These are phyloP conservation scores for Zaprionus camerounensis DNA, from an alignment of 1,140 invertebrate species.

Conservation along the genomic window DNA sequence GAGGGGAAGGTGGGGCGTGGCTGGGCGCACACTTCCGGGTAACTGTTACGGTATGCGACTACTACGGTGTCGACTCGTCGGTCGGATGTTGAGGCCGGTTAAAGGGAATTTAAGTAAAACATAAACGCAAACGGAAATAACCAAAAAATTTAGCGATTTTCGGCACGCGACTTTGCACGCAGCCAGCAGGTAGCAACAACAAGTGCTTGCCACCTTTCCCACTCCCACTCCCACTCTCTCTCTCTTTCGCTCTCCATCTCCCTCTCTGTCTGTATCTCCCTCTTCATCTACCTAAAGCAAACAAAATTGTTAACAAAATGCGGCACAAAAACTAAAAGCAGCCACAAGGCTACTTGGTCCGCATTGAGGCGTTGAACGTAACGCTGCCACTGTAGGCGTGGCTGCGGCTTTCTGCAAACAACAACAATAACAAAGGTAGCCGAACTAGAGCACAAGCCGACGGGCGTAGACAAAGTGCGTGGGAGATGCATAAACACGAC, in stretches of 20 bases:
- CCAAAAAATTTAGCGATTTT: conserved; percentile 70
- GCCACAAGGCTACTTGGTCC: conserved; percentile 20
- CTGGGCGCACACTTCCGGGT: conserved; percentile 29
- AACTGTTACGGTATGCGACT: conserved; percentile 10
- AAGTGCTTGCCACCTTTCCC: background rate
- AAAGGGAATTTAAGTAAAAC: conserved; percentile 81
- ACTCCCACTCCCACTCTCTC: background rate
- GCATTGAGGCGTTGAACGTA: conserved; percentile 1
- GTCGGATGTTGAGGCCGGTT: conserved; percentile 76
- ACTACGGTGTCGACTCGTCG: conserved; percentile 21
- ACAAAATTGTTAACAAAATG: conserved; percentile 39
- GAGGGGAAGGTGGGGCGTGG: background rate
- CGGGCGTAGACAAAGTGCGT: conserved; percentile 28
- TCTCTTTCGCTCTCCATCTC: background rate
- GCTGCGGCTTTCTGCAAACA: conserved; percentile 5
- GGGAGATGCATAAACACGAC: conserved; percentile 9
- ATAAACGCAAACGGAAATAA: conserved; percentile 81
- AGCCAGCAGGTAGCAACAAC: conserved; percentile 43
- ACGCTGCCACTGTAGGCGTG: conserved; percentile 13
- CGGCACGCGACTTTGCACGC: conserved; percentile 70
- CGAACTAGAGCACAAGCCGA: conserved; percentile 6
- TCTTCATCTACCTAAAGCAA: conserved; percentile 17
- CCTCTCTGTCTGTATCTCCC: background rate
- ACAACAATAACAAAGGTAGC: conserved; percentile 5
- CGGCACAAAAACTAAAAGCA: conserved; percentile 34